Evolutionary conservation across 1,140 invertebrate genomes (phyloP), one percentile per base, ranked within the genome.

Genomic region (Pseudomyrmex cubaensis): DNA sequence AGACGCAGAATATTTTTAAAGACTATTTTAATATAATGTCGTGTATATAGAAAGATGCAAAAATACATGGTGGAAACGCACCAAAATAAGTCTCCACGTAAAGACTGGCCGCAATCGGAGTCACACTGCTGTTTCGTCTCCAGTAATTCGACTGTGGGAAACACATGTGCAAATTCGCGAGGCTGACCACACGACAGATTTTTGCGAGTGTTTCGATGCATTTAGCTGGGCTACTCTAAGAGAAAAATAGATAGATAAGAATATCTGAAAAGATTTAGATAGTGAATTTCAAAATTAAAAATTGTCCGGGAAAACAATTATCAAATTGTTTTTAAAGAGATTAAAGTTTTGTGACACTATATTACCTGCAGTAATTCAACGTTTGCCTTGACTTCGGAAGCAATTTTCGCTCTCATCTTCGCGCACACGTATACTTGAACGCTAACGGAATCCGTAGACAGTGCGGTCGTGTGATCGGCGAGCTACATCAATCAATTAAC

Each of bases 111-210:
- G 86, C 92, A 78, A 90, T 92, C 17, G 90, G 94, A 46, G 90
- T 90, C 35, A 89, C 92, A 25, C 93, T 87, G 2, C 91, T 90
- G 12, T 92, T 93, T 22, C 92, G 94, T 82, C 95, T 95, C 97
- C 97, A 97, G 69, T 96, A 95, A 54, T 93, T 93, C 54, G 95
- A 94, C n/a, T 92, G 91, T 25, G 97, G 97, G 93, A 97, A 97
- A 85, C 96, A 96, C 94, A 97, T 96, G 8, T 96, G 96, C 50
- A 97, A 94, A 90, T 97, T 97, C 9, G 97, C 97, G 69, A 97
- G 92, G 90, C 96, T 97, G 1, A 96, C 95, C 7, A 96, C 96
- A 10, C 95, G 95, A 89, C 97, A 97, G 48, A 97, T 96, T 10
- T 94, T 95, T 9, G 96, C 96, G 66, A 97, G 90, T 61, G 96